A percentile compares a stretch with the other conserved stretches of the same genome.
Evolutionary conservation across 2,888 invertebrate genomes (phyloP).

Genomic region (Scaptomyza reducta): DNA sequence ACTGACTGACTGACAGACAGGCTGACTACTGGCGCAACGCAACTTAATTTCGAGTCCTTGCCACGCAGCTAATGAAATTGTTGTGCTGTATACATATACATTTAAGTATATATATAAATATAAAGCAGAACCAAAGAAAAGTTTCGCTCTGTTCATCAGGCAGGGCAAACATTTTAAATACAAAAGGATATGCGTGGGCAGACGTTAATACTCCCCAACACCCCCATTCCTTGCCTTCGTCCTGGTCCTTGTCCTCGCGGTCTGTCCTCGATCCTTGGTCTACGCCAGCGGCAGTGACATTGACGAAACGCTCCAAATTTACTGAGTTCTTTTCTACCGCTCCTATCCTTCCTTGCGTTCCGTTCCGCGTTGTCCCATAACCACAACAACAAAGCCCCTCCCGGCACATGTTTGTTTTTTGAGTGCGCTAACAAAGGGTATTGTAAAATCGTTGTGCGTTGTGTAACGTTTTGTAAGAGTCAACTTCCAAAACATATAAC

Average conservation of each 20-base stretch:
- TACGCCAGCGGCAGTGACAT: constrained; percentile 64
- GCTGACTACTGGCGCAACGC: constrained; percentile 43
- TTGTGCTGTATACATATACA: constrained; percentile 39
- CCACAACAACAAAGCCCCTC: constrained; percentile 37
- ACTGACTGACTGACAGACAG: constrained; percentile 32
- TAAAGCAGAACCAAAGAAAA: constrained; percentile 28
- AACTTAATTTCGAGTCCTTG: constrained; percentile 40
- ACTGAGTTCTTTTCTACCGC: constrained; percentile 43
- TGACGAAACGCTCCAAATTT: constrained; percentile 79
- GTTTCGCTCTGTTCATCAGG: constrained; percentile 64
- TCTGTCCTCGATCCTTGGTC: constrained; percentile 33
- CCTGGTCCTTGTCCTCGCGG: not conserved
- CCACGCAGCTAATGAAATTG: constrained; percentile 76
- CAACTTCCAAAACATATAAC: too few species aligned
- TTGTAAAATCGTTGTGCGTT: not conserved
- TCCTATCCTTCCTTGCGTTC: not conserved
- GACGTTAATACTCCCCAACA: constrained; percentile 18
- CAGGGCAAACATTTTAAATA: constrained; percentile 77
- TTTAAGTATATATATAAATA: not conserved
- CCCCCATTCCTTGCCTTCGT: not conserved
- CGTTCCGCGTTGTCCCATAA: not conserved
- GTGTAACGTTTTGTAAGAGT: not conserved
- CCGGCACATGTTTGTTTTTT: constrained; percentile 24
- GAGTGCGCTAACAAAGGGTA: not conserved
- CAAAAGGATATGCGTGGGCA: constrained; percentile 80